Evolutionary conservation across 2,888 invertebrate genomes (phyloP), one percentile per base, ranked within the genome.

Genomic region (Calliopum simillimum): DNA sequence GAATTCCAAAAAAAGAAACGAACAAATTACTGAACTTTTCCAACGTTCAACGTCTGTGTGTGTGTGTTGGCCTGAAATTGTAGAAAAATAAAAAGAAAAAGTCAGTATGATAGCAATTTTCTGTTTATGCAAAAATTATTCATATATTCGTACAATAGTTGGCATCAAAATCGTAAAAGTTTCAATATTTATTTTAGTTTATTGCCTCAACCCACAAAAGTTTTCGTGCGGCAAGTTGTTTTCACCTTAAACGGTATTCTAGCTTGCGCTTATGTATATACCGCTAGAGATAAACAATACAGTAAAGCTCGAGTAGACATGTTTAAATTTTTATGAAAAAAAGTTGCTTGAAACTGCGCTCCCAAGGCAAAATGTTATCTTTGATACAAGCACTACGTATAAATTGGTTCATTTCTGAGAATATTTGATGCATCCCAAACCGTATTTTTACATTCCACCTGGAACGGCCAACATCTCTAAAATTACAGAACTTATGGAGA

Each of bases 21-120:
- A 61, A 44, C 61, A 44, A n/a, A 43, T 49, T 19, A 33, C 33
- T 33, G 33, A 62, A 33, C 49, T 65, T 68, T 33, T 13, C 44
- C 46, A 71, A 71, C 63, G n/a, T 68, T 43, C 43, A 61, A 41
- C 44, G 64, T 47, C 33, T n/a, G n/a, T n/a, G n/a, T n/a, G 33
- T 33, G 33, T 68, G n/a, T 64, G 33, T n/a, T 53, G 64, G 63
- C 71, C 71, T 71, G 51, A 59, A 71, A 63, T 64, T 25, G 43
- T 51, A 23, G 23, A 25, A 62, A 62, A 53, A 68, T 6, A 53
- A 56, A 23, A 44, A 5, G 23, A 56, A 56, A 21, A 14, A 5
- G 33, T 47, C 23, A 49, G 49, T 46, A 61, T 16, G 61, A 46
- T 61, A 46, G 46, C 44, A 6, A 5, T 23, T 8, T 33, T 33